Evolutionary conservation across 53 echinoderm and acorn worm species (phyloP), one percentile per base, ranked within the genome.

Genomic region (Antedon mediterranea): DNA sequence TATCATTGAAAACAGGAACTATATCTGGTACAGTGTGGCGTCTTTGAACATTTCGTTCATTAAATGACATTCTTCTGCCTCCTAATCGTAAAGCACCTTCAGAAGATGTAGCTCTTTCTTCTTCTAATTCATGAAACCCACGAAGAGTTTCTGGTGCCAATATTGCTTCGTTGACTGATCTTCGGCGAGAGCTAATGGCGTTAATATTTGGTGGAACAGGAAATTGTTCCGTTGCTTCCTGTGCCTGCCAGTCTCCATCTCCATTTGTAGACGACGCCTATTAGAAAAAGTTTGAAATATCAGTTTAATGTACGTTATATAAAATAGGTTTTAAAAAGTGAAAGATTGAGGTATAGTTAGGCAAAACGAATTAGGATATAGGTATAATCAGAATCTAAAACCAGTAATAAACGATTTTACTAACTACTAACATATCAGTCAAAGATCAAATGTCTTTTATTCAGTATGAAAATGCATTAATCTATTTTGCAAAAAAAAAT

Each of bases 1-100:
- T 75, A 32, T 72, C 85, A 34, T 93, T 88, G 76, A 84, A 90
- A 73, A 93, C 31, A 4, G 93, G 93, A 7, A 89, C 85, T 43
- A 89, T 57, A 23, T 57, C 57, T 18, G 57, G 57, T 57, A 57
- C 57, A 15, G 57, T 57, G 23, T 57, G 57, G 23, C 57, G 57
- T 57, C 57, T 57, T 57, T 18, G 7, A 18, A 57, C 23, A 26
- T 23, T 57, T 57, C 57, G 7, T 6, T 57, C 57, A 18, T 57
- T 26, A 23, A 18, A 15, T 15, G 20, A 8, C 57, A 57, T 15
- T 57, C 57, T 57, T 23, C 57, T 57, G 23, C 57, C 57, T 57
- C 57, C 57, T 26, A 57, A 57, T 18, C 57, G 57, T 26, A 57
- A 23, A 6, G 57, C 57, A 2, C 23, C 14, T 23, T 15, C 14